phyloP scores from a whole-genome alignment of 2,797 vertebrate species.

The Coccyzus lansbergi region DNA sequence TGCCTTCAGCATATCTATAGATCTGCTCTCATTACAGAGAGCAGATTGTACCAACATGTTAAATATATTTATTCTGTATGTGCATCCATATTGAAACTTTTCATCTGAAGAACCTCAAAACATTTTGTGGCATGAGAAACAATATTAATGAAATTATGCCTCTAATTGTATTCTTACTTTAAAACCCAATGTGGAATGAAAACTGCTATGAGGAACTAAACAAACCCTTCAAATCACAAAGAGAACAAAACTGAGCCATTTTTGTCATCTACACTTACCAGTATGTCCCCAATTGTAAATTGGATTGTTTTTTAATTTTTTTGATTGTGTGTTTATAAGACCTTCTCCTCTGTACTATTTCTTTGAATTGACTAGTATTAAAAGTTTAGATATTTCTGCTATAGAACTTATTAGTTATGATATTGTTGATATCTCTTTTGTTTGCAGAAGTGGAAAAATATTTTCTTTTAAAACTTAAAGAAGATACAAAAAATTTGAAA shows the following conservation, averaged over 20 bases:
- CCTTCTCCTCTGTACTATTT: not conserved
- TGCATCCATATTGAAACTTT: not conserved
- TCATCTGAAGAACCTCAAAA: not conserved
- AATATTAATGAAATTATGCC: not conserved
- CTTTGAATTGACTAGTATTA: not conserved
- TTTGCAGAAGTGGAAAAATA: not conserved
- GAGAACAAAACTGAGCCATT: not conserved
- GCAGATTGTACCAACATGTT: no score
- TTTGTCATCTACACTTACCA: not conserved
- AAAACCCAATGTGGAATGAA: not conserved
- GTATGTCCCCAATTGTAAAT: not conserved
- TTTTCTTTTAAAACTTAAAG: not conserved
- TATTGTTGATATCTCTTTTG: not conserved
- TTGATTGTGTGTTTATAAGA: not conserved
- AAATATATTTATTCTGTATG: accelerated
- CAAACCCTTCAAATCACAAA: not conserved
- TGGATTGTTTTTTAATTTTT: not conserved
- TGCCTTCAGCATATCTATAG: not conserved
- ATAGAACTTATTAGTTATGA: not conserved
- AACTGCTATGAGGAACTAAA: not conserved
- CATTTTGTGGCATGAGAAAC: not conserved
- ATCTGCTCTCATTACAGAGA: accelerated
- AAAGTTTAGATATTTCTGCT: not conserved
- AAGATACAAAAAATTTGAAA: not conserved
- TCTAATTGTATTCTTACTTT: not conserved